Base-by-base conservation (phyloP, 23 tunicate species). In the Botrylloides violaceus region DNA sequence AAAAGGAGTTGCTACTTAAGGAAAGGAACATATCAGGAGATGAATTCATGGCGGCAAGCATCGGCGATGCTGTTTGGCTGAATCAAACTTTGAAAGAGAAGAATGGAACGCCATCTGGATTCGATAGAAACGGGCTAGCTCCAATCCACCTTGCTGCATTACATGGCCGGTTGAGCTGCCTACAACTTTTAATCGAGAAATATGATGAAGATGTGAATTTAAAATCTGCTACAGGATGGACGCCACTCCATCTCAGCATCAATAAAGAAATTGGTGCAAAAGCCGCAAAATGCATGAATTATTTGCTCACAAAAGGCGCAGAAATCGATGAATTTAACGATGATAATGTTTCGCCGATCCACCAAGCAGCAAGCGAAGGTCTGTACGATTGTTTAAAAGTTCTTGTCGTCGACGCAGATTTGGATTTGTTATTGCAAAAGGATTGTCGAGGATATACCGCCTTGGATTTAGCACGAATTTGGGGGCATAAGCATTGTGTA, bases 361-460 rank as follows among this genome's bases (percentile, higher is more conserved):
- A 87, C 56, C 76, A 87, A 71, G 95, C 95, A 15, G 95, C 95
- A 2, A 62, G 81, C 33, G 86, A 76, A 75, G 95, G 95, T 3
- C 34, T 80, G 35, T 37, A 65, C 7, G 79, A 80, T 15, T 76
- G 82, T 58, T 26, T 87, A 70, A 32, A 63, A 31, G 20, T 71
- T 26, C 64, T 87, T 20, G 37, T 80, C 0, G 74, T 71, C 25
- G 77, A 75, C 5, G 84, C 81, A 20, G 79, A 75, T 37, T 32
- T 74, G 34, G 71, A 79, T 29, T 30, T 68, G 22, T 29, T 18
- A 19, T 7, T 15, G 9, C 12, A 9, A 43, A 12, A 26, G 9
- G 80, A 85, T 66, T 32, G 29, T 33, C 73, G 84, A 39, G 77
- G 75, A 3, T 71, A 85, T 30, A 73, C 76, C 22, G 73, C 94